Conservation (phyloP, 2,888 invertebrate genomes). For the Eupithecia exiguata region DNA sequence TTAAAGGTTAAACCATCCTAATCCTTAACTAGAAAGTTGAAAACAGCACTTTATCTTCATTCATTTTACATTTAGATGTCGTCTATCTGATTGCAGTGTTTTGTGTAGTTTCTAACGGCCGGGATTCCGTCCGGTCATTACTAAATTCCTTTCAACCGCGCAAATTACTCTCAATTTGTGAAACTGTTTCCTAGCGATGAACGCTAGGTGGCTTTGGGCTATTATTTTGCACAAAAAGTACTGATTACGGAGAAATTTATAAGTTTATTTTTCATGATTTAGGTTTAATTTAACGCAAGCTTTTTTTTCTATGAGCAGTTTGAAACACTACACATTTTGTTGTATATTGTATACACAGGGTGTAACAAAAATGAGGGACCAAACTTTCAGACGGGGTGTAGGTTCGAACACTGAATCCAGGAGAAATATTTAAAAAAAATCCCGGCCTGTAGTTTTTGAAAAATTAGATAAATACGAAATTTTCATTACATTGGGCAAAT, state of each 20-base stretch:
- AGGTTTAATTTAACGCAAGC: not conserved
- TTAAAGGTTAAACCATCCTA: conserved; percentile 7
- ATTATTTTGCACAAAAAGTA: not conserved
- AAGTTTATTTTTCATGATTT: not conserved
- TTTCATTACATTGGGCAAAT: too few species aligned
- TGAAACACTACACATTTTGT: not conserved
- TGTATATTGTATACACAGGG: too few species aligned
- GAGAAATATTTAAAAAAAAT: too few species aligned
- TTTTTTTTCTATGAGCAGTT: not conserved
- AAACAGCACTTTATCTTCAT: conserved; percentile 34
- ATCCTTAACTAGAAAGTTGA: conserved; percentile 15
- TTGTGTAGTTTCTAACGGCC: conserved; percentile 52
- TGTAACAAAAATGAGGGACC: too few species aligned
- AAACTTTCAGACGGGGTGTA: too few species aligned
- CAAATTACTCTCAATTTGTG: conserved; percentile 74
- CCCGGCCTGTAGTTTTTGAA: too few species aligned
- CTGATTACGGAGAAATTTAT: not conserved
- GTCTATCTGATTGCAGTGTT: conserved; percentile 52
- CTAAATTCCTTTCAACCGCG: conserved; percentile 64
- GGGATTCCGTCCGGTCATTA: conserved; percentile 66
- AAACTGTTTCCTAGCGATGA: conserved; percentile 59
- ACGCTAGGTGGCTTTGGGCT: not conserved
- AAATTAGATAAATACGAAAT: too few species aligned
- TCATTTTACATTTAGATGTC: conserved; percentile 32
- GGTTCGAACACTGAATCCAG: too few species aligned